Conservation (phyloP, 1,140 invertebrate species). For the Apis florea region DNA sequence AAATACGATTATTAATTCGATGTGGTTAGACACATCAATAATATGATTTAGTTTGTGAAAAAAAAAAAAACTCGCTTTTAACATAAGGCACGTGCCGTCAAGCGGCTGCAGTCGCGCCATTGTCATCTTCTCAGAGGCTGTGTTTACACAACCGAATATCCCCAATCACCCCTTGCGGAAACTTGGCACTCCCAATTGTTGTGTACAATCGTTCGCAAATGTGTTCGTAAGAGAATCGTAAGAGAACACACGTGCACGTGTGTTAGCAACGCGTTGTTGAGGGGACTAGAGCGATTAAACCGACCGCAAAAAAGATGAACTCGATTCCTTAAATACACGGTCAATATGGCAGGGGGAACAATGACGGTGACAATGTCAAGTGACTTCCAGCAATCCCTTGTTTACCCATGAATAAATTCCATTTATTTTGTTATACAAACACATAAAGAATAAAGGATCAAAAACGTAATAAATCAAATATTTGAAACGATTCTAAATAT, state of each 20-base stretch:
- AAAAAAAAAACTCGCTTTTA: neutral
- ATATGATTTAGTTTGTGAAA: neutral
- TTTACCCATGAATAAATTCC: slow-evolving; percentile 40
- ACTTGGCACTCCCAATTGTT: slow-evolving; percentile 11
- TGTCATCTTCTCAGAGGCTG: slow-evolving; percentile 35
- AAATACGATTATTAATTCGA: neutral
- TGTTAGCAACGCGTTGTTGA: slow-evolving; percentile 3
- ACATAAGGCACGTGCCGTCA: slow-evolving; percentile 27
- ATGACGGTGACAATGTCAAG: neutral
- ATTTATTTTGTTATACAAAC: slow-evolving; percentile 2
- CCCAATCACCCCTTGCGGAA: neutral
- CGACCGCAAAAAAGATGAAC: slow-evolving; percentile 42
- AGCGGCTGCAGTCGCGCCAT: slow-evolving; percentile 18
- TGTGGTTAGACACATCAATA: neutral
- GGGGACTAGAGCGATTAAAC: slow-evolving; percentile 40
- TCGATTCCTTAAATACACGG: slow-evolving; percentile 28
- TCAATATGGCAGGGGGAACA: neutral
- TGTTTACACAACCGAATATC: slow-evolving; percentile 41
- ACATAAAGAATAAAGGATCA: neutral
- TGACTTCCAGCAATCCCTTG: slow-evolving; percentile 23
- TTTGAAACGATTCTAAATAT: neutral
- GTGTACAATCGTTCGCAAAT: neutral
- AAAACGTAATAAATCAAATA: neutral
- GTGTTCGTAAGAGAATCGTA: slow-evolving; percentile 34
- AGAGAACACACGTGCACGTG: slow-evolving; percentile 45